phyloP scores from a whole-genome alignment of 2,888 invertebrate genomes.

The Tinea trinotella region DNA sequence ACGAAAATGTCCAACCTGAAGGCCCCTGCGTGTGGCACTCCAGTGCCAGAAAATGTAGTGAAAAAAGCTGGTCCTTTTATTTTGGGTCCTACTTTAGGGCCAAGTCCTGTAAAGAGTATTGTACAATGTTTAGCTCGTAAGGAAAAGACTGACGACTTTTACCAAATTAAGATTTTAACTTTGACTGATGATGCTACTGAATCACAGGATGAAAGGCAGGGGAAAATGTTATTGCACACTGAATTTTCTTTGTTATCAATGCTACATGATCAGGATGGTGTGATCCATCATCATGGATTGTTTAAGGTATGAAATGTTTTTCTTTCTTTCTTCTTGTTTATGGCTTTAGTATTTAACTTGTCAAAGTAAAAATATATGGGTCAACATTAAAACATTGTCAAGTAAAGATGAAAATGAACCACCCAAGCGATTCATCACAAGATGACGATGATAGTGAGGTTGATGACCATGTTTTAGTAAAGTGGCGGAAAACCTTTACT shows the following conservation, averaged over 20 bases:
- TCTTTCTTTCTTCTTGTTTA: no score
- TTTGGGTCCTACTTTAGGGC: constrained; percentile 78
- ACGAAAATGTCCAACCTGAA: not conserved
- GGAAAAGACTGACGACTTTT: constrained; percentile 79
- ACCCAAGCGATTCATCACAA: no score
- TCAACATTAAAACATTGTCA: no score
- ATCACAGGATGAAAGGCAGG: constrained; percentile 81
- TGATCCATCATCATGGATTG: constrained; percentile 83
- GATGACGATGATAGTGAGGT: no score
- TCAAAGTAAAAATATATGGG: not conserved
- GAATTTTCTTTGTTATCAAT: constrained; percentile 81
- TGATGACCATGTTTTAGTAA: no score
- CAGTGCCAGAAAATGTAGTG: constrained; percentile 64
- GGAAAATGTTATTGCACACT: constrained; percentile 83
- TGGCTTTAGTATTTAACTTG: no score
- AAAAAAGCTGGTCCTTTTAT: constrained; percentile 79
- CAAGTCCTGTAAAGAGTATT: constrained; percentile 83
- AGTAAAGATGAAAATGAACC: no score
- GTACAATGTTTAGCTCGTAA: constrained; percentile 82
- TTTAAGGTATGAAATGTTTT: no score
- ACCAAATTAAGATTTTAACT: constrained; percentile 77
- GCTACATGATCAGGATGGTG: constrained; percentile 78
- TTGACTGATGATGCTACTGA: constrained; percentile 69
- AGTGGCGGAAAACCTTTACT: no score
- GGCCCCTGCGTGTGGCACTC: constrained; percentile 63